These are phyloP conservation scores for Amphimallon solstitiale DNA, from an alignment of 2,888 invertebrate species.

Conservation along the genomic window DNA sequence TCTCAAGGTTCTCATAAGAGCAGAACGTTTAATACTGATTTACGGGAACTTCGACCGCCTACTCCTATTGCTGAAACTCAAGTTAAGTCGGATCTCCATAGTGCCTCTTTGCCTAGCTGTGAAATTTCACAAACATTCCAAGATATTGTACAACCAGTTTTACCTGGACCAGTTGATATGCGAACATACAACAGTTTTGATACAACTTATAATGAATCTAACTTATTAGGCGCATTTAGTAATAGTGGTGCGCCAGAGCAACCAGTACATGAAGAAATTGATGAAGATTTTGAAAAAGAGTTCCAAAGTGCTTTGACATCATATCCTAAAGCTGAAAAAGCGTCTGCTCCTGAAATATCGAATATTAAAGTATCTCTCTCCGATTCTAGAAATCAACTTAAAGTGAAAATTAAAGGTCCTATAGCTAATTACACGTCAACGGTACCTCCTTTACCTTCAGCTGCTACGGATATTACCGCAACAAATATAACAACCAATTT, in stretches of 20 bases:
- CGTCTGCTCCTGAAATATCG: constrained; percentile 63
- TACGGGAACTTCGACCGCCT: constrained; percentile 64
- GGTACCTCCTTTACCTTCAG: constrained; percentile 68
- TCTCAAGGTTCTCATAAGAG: constrained; percentile 59
- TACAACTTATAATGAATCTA: constrained; percentile 69
- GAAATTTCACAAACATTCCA: constrained; percentile 62
- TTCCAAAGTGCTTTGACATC: constrained; percentile 74
- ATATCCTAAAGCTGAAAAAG: constrained; percentile 64
- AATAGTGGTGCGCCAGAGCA: constrained; percentile 74
- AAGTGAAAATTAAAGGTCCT: constrained; percentile 91
- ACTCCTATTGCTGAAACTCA: constrained; percentile 63
- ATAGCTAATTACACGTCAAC: constrained; percentile 79
- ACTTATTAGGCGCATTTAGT: constrained; percentile 74
- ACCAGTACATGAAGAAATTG: constrained; percentile 74
- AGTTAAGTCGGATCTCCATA: constrained; percentile 51
- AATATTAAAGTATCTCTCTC: constrained; percentile 79
- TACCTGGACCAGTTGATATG: constrained; percentile 92
- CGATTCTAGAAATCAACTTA: constrained; percentile 86
- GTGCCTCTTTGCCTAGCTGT: constrained; percentile 40
- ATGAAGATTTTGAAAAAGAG: constrained; percentile 83
- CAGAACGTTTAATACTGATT: constrained; percentile 59
- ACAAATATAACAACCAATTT: constrained; percentile 64
- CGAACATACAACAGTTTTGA: constrained; percentile 80
- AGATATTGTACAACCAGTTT: constrained; percentile 75
- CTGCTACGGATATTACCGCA: constrained; percentile 64